phyloP scores from a whole-genome alignment of 2,888 invertebrate species.

The Tipula vernalis region DNA sequence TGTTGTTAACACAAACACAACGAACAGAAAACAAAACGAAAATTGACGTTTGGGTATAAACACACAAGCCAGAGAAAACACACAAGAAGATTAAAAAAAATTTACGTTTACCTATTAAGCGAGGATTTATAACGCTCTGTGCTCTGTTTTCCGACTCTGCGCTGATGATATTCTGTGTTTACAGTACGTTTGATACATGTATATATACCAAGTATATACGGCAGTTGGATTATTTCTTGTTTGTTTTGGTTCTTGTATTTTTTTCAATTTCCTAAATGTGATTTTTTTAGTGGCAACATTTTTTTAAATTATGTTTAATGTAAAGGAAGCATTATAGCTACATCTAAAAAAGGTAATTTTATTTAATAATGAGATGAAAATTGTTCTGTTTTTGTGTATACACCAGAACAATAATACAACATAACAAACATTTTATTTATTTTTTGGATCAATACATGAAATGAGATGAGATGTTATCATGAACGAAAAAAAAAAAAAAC shows the following conservation, averaged over 20 bases:
- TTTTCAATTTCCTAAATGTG: not conserved
- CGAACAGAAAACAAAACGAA: no score
- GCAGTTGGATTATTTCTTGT: not conserved
- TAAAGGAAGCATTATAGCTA: not conserved
- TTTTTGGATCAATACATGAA: not conserved
- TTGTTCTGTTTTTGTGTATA: not conserved
- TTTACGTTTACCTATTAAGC: no score
- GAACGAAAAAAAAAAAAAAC: not conserved
- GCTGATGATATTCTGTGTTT: not conserved
- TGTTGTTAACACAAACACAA: no score
- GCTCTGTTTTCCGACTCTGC: not conserved
- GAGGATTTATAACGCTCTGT: not conserved
- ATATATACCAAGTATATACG: not conserved
- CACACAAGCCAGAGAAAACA: no score
- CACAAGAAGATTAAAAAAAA: no score
- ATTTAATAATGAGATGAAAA: not conserved
- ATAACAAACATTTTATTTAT: not conserved
- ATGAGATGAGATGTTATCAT: not conserved
- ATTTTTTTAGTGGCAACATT: not conserved
- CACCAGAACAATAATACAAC: not conserved
- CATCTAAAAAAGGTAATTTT: not conserved
- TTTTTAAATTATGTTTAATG: not conserved
- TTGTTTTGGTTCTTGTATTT: not conserved
- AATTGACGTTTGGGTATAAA: no score
- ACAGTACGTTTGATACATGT: not conserved